Evolutionary conservation across 2,113 vertebrate species (phyloP).

Genomic region (Eclectus roratus): DNA sequence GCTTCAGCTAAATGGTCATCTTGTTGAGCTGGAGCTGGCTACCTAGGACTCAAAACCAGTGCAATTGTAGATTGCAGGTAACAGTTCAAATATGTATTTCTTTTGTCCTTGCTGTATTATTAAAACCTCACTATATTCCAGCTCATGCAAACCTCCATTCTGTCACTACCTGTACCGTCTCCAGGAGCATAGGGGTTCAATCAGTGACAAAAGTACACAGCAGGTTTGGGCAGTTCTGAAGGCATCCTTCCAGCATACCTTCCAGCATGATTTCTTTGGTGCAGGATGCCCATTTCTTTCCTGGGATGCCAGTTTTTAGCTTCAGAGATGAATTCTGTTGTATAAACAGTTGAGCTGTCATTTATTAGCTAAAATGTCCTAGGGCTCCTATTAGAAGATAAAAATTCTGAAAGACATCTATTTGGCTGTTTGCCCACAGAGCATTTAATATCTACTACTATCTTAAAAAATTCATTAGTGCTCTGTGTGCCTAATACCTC

Average conservation of each 20-base stretch:
- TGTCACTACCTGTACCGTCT: neutral
- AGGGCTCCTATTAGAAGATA: neutral
- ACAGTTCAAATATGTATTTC: fast-evolving
- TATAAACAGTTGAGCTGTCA: neutral
- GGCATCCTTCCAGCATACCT: neutral
- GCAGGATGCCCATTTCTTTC: neutral
- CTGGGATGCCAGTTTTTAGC: neutral
- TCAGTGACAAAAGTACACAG: neutral
- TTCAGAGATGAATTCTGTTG: neutral
- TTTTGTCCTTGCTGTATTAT: neutral
- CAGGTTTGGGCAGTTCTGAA: neutral
- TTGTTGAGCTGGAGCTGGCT: neutral
- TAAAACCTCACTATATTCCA: neutral
- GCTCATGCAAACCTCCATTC: neutral
- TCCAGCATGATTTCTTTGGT: neutral
- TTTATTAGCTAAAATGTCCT: slow-evolving; percentile 7
- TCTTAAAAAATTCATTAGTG: slow-evolving; percentile 65
- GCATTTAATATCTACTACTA: slow-evolving; percentile 41
- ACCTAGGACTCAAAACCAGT: neutral
- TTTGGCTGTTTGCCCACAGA: slow-evolving; percentile 35
- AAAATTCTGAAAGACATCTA: neutral
- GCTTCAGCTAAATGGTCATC: neutral
- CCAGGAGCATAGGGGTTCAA: neutral
- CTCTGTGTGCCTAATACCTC: slow-evolving; percentile 31
- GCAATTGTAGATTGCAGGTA: neutral